phyloP scores from a whole-genome alignment of 2,797 vertebrate species.

The Sardinella longiceps region DNA sequence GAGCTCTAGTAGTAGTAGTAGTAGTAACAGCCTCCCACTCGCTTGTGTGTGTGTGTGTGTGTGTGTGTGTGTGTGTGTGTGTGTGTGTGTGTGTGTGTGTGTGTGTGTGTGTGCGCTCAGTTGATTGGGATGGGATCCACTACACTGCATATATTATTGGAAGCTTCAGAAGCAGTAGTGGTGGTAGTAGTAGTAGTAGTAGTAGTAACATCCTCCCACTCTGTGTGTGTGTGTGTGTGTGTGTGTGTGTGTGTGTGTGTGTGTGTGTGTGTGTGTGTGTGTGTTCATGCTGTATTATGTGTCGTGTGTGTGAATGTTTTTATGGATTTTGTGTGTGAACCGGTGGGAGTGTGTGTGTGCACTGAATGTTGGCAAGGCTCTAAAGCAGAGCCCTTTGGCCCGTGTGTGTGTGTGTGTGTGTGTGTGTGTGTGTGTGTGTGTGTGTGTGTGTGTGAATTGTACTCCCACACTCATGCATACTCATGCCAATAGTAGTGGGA shows the following conservation, averaged over 20 bases:
- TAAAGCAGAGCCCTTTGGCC: not conserved
- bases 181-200: not conserved
- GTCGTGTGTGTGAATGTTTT: not conserved
- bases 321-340: not conserved
- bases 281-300: not conserved
- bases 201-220: slow-evolving; percentile 10
- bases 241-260: not conserved
- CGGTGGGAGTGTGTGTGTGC: not conserved
- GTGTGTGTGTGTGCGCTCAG: too few species aligned
- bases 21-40: too few species aligned
- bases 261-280: slow-evolving; percentile 26
- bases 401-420: not conserved
- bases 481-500: not conserved
- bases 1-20: too few species aligned
- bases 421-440: not conserved
- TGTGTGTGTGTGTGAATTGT: not conserved
- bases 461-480: not conserved
- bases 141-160: not conserved
- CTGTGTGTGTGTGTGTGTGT: not conserved
- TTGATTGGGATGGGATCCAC: not conserved
- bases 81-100: too few species aligned
- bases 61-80: too few species aligned
- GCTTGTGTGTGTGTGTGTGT: too few species aligned
- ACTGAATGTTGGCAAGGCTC: not conserved
- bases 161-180: not conserved